These are phyloP conservation scores for Drosophila kuntzei DNA, from an alignment of 2,888 invertebrate genomes.

Conservation along the genomic window DNA sequence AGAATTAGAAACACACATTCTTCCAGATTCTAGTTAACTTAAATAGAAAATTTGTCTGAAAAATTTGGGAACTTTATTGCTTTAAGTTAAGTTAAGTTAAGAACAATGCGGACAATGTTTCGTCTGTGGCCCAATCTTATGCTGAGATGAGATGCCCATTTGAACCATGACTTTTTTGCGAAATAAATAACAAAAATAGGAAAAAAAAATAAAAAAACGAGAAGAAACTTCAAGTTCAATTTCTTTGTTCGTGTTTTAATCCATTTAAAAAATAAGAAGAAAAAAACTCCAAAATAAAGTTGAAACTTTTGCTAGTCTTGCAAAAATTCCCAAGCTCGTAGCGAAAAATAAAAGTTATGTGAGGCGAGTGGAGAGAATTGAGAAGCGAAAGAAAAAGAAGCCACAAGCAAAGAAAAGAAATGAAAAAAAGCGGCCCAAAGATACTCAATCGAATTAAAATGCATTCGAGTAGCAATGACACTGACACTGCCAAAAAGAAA, in stretches of 20 bases:
- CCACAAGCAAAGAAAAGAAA: slow-evolving; percentile 6
- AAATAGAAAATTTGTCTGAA: too few species aligned
- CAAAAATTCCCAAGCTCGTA: slow-evolving; percentile 41
- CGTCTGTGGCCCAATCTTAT: slow-evolving; percentile 6
- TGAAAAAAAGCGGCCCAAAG: slow-evolving; percentile 32
- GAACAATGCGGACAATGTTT: too few species aligned
- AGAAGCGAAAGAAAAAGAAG: slow-evolving; percentile 3
- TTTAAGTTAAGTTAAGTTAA: too few species aligned
- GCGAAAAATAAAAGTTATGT: not conserved
- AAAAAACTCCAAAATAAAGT: slow-evolving; percentile 53
- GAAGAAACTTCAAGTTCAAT: slow-evolving; percentile 65
- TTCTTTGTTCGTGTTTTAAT: slow-evolving; percentile 64
- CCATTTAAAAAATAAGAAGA: slow-evolving; percentile 33
- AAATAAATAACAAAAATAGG: slow-evolving; percentile 4
- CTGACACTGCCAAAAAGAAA: slow-evolving; percentile 57
- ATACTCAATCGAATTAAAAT: slow-evolving; percentile 78
- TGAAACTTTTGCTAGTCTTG: slow-evolving; percentile 64
- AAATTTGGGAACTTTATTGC: too few species aligned
- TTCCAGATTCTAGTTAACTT: too few species aligned
- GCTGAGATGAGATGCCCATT: slow-evolving; percentile 18
- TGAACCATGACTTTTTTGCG: slow-evolving; percentile 45
- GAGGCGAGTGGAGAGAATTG: not conserved
- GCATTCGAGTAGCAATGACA: slow-evolving; percentile 74
- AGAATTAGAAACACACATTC: too few species aligned
- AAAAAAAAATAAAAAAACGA: slow-evolving; percentile 3